Conservation (phyloP, 2,797 vertebrate genomes). For the Sylvia borin region DNA sequence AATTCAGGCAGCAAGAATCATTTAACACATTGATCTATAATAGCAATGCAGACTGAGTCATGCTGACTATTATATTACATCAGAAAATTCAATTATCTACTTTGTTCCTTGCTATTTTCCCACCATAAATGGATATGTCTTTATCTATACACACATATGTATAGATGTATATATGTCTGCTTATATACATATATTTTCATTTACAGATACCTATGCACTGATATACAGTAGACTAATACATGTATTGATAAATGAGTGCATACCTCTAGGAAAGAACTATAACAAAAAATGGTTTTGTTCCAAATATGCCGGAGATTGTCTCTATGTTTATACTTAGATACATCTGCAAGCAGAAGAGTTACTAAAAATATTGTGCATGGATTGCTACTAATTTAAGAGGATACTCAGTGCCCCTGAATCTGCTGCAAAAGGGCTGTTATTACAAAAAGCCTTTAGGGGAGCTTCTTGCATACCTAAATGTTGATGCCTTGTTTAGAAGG, state of each 20-base stretch:
- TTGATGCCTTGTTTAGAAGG: neutral
- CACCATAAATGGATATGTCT: neutral
- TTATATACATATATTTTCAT: neutral
- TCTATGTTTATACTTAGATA: neutral
- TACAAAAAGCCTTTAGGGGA: neutral
- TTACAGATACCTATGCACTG: neutral
- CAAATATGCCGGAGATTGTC: neutral
- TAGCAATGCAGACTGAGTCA: neutral
- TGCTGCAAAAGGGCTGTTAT: neutral
- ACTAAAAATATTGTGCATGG: neutral
- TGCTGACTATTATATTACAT: neutral
- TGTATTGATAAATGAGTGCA: neutral
- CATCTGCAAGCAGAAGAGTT: neutral
- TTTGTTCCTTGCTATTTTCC: neutral
- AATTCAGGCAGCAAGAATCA: conserved; percentile 1
- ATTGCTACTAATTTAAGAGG: neutral
- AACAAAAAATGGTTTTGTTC: neutral
- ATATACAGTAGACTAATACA: neutral
- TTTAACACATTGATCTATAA: conserved; percentile 39
- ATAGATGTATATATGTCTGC: neutral
- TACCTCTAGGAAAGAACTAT: neutral
- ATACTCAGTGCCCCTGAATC: neutral
- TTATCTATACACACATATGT: neutral
- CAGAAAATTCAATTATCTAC: neutral
- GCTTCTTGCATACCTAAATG: neutral